Base-by-base conservation (phyloP, 1,140 invertebrate genomes). In the Diuraphis noxia region DNA sequence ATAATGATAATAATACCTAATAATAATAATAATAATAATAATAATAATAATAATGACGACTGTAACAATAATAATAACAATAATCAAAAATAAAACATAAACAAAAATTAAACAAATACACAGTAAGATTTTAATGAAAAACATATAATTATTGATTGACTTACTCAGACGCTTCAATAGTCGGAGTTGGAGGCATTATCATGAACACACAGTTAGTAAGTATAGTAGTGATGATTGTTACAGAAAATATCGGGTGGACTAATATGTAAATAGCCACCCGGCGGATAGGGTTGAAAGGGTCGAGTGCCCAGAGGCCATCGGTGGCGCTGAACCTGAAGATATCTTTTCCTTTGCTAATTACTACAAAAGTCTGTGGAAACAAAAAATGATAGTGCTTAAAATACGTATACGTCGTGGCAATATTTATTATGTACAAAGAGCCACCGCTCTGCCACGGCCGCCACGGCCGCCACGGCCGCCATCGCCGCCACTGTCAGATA, bases 311-410 rank as follows among this genome's bases (percentile, higher is more conserved):
- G 94, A 99, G 95, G 94, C 98, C 98, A 94, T 99, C 97, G 93
- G 98, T 98, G 94, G 98, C 98, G 95, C 97, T 98, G 96, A 99
- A 99, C 95, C 98, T 96, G 96, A 98, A 99, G 95, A 99, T 99
- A 95, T 98, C 98, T 96, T 98, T 98, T 95, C 98, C 98, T 96
- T 97, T 99, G 95, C 98, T 99, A 95, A 99, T 96, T 93, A 99
- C 98, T 95, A 99, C 97, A 95, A 99, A 99, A 94, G 98, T 99
- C 98, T 99, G 96, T 91, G 23, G 84, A 82, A 79, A 86, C 13
- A 88, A 40, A 88, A 56, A 38, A 77, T 36, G 6, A 23, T 25
- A 36, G 34, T 77, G 2, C 36, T 79, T 21, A 36, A 36, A 49
- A 23, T 23, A 23, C 17, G 19, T 49, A 79, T 36, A n/a, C n/a